Conservation (phyloP, 2,888 invertebrate species). For the Doris montereyensis region DNA sequence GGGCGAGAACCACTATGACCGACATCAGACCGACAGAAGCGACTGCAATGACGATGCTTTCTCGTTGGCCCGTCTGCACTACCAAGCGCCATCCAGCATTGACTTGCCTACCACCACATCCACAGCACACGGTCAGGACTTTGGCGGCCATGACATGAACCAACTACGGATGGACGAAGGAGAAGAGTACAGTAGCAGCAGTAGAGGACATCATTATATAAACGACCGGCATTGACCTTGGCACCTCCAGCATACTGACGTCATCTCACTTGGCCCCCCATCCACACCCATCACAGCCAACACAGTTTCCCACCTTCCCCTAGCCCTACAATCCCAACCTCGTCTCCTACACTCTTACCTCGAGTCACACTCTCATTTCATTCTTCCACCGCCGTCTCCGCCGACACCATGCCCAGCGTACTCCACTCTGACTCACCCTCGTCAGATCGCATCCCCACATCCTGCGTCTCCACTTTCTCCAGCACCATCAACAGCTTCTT, state of each 20-base stretch:
- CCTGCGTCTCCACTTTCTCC: background rate
- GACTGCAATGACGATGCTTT: background rate
- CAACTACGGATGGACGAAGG: too few species aligned
- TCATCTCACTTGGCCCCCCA: background rate
- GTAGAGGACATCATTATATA: too few species aligned
- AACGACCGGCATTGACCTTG: too few species aligned
- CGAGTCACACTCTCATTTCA: background rate
- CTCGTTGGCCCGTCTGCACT: too few species aligned
- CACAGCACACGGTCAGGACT: too few species aligned
- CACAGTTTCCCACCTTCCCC: conserved; percentile 33
- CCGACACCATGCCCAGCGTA: background rate
- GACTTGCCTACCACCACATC: background rate
- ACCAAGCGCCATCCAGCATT: background rate
- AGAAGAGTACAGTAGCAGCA: too few species aligned
- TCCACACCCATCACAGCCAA: background rate
- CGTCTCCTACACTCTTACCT: conserved; percentile 26
- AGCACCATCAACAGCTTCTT: conserved; percentile 25
- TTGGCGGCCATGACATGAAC: too few species aligned
- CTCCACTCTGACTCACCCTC: too few species aligned
- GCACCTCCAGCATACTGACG: background rate
- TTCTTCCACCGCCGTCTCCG: background rate
- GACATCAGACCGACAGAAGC: background rate
- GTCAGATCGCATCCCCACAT: background rate
- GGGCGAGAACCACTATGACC: conserved; percentile 10
- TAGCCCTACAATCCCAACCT: conserved; percentile 38